These are phyloP conservation scores for Sebastes taczanowskii DNA, from an alignment of 2,797 vertebrate species.

Conservation along the genomic window DNA sequence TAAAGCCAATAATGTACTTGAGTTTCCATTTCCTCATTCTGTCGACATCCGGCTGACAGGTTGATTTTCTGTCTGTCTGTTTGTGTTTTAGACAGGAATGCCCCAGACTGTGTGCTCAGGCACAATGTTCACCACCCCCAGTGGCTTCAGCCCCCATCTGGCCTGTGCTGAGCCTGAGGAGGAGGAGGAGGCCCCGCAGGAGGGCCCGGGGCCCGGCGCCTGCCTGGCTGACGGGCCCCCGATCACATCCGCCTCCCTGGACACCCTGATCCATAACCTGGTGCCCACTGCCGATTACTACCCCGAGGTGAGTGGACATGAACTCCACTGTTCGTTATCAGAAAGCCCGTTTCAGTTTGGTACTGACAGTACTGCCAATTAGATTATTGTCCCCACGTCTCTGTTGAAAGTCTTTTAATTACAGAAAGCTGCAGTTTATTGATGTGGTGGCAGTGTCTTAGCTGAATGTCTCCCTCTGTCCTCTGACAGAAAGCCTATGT, in stretches of 20 bases:
- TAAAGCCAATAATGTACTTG: background rate
- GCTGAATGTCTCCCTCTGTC: slow-evolving; percentile 38
- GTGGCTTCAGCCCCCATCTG: slow-evolving; percentile 87
- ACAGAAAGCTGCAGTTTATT: slow-evolving; percentile 22
- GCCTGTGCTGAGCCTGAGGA: slow-evolving; percentile 84
- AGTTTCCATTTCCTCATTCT: slow-evolving; percentile 24
- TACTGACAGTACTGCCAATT: slow-evolving; percentile 5
- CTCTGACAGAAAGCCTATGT: slow-evolving; percentile 89
- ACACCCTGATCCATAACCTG: slow-evolving; percentile 91
- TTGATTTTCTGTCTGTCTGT: background rate
- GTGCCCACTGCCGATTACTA: slow-evolving; percentile 93
- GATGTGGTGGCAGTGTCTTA: slow-evolving; percentile 25
- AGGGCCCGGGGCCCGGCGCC: slow-evolving; percentile 77
- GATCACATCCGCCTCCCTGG: slow-evolving; percentile 91
- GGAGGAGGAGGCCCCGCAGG: slow-evolving; percentile 85
- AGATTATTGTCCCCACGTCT: slow-evolving; percentile 32
- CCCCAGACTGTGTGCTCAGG: slow-evolving; percentile 88
- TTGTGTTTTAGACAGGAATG: slow-evolving; percentile 86
- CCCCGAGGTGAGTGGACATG: slow-evolving; percentile 84
- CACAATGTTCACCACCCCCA: slow-evolving; percentile 89
- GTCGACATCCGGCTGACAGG: slow-evolving; percentile 11
- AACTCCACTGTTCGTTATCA: slow-evolving; percentile 6
- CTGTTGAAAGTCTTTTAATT: slow-evolving; percentile 49
- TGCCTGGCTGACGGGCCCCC: slow-evolving; percentile 74
- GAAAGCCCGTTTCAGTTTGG: slow-evolving; percentile 27